phyloP scores from a whole-genome alignment of 1,140 invertebrate genomes.

The Drosophila lacertosa region DNA sequence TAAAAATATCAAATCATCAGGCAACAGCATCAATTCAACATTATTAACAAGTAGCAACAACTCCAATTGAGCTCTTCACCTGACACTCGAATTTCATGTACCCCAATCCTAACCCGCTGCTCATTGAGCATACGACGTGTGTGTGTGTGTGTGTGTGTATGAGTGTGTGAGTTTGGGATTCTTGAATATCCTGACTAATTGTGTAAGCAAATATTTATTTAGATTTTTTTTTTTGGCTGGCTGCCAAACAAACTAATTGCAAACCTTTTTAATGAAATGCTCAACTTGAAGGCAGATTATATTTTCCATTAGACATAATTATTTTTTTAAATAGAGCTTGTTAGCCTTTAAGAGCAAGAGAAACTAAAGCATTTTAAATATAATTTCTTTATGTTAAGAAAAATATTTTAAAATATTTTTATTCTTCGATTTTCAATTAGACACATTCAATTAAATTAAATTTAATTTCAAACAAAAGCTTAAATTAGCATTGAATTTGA shows the following conservation, averaged over 20 bases:
- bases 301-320: background rate
- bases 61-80: conserved; percentile 28
- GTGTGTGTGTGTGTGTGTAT: conserved; percentile 13
- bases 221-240: background rate
- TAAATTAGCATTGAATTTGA: background rate
- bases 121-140: conserved; percentile 9
- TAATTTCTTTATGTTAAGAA: too few relatives aligned
- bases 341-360: too few relatives aligned
- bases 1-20: conserved; percentile 60
- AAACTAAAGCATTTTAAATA: too few relatives aligned
- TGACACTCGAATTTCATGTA: conserved; percentile 22
- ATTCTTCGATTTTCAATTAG: too few relatives aligned
- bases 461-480: background rate
- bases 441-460: too few relatives aligned
- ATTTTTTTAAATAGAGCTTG: too few relatives aligned
- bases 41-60: conserved; percentile 16
- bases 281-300: background rate
- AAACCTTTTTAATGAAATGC: background rate
- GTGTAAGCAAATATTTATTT: conserved; percentile 42
- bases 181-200: conserved; percentile 35
- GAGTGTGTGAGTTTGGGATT: conserved; percentile 6
- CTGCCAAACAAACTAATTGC: background rate
- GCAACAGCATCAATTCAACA: conserved; percentile 42
- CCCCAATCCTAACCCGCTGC: background rate
- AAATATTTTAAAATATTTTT: too few relatives aligned